Conservation (phyloP, 2,797 vertebrate species). For the Zalophus californianus region DNA sequence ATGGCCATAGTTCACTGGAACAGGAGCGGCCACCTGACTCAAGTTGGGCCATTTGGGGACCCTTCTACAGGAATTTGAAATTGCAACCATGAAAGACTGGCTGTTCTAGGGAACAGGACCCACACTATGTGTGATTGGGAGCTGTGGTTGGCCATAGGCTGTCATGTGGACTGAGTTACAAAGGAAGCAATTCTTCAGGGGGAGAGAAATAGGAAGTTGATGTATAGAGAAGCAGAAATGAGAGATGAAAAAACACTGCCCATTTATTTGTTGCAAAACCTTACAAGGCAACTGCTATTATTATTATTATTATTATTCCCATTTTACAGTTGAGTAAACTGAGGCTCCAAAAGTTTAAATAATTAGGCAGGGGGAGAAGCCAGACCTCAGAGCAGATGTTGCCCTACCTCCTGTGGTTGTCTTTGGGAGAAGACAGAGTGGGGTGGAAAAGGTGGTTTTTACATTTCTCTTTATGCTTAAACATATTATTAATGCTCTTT, state of each 20-base stretch:
- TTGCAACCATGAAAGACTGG: not conserved
- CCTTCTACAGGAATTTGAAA: not conserved
- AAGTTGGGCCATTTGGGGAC: not conserved
- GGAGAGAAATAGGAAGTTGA: not conserved
- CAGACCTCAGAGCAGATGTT: not conserved
- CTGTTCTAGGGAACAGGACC: not conserved
- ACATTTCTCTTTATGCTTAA: not conserved
- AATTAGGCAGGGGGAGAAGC: not conserved
- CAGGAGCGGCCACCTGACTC: not conserved
- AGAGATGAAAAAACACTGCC: not conserved
- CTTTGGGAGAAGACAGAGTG: not conserved
- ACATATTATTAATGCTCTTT: not conserved
- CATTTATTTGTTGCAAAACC: not conserved
- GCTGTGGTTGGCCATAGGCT: not conserved
- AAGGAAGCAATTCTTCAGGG: not conserved
- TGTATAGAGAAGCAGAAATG: not conserved
- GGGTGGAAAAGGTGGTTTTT: not conserved
- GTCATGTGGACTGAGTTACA: not conserved
- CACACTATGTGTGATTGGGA: not conserved
- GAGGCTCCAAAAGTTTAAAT: not conserved
- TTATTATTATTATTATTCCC: not conserved
- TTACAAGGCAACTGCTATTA: not conserved
- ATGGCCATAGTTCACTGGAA: not conserved
- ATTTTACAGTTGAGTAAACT: not conserved
- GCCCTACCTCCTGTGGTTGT: not conserved